Base-by-base conservation (phyloP, 2,113 vertebrate species). In the Lepus europaeus region DNA sequence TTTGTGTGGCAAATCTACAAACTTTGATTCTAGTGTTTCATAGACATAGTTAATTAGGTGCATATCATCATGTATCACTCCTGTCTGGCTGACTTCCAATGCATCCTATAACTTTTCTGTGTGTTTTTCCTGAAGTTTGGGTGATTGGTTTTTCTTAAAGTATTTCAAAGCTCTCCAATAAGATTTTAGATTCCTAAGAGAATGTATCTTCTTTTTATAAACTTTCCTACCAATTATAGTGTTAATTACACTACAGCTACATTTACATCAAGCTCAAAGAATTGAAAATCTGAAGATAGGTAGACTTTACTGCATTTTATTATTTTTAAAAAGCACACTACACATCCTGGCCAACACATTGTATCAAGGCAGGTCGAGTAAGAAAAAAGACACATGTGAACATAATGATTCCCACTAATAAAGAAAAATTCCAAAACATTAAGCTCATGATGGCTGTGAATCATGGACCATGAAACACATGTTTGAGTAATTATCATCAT, bases 71-170 rank as follows among this genome's bases (percentile, higher is more conserved):
- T 74, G 36, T 56, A 29, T 89, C 33, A 70, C 45, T 74, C 3
- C 22, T 70, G 29, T 20, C 4, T 81, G 25, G 49, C 25, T 25
- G 64, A 14, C 78, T 82, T 89, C 64, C 77, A 80, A 76, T 80
- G 6, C 14, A 81, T 89, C 63, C 53, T 9, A 49, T 1, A 27
- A 33, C 20, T 77, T 82, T 77, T 72, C 33, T 22, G 64, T 63
- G 9, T 89, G 63, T 73, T 29, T 79, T 63, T 64, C 61, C 16
- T 78, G 23, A 29, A 53, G 10, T 12, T 77, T 59, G 14, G 9
- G 17, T 87, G 63, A 45, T 86, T 68, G 81, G 16, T 89, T 78
- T 73, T 25, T 83, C 61, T 76, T 80, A 81, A 83, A 89, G 49
- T 87, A 31, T 77, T 68, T 73, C 19, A 56, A 11, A 31, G 20